A percentile compares a stretch with the other conserved stretches of the same genome.
These are phyloP conservation scores for Nomada ferruginata DNA, from an alignment of 2,888 invertebrate species.

Conservation along the genomic window DNA sequence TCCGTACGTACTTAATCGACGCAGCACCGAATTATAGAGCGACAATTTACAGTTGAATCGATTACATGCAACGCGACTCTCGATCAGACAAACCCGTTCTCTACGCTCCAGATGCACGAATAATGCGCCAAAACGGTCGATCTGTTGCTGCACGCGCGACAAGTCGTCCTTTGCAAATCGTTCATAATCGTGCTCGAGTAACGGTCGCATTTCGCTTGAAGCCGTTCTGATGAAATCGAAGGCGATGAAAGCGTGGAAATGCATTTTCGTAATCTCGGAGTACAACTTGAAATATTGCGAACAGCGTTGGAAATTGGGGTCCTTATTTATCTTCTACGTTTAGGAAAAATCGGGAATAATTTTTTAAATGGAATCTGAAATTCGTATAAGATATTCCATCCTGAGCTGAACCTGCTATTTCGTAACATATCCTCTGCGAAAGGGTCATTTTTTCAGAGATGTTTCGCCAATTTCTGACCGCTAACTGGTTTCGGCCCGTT, in stretches of 20 bases:
- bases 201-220: no score
- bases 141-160: neutral
- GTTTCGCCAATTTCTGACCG: neutral
- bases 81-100: slow-evolving; percentile 1
- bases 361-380: no score
- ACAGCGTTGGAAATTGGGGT: no score
- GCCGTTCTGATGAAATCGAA: no score
- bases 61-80: neutral
- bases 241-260: no score
- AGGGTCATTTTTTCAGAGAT: neutral
- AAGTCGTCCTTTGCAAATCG: neutral
- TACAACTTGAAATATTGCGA: no score
- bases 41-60: slow-evolving; percentile 22
- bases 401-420: slow-evolving; percentile 12
- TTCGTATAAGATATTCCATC: no score
- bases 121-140: neutral
- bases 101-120: slow-evolving; percentile 2
- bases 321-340: no score
- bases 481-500: neutral
- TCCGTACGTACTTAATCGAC: slow-evolving; percentile 15
- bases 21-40: slow-evolving; percentile 22
- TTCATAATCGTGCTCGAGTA: no score
- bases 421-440: neutral
- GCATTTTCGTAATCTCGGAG: no score
- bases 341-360: no score